Percentiles rank a stretch among this genome's conserved stretches.
These are phyloP conservation scores for Sebastes hubbsi DNA, from an alignment of 2,797 vertebrate species.

Conservation along the genomic window DNA sequence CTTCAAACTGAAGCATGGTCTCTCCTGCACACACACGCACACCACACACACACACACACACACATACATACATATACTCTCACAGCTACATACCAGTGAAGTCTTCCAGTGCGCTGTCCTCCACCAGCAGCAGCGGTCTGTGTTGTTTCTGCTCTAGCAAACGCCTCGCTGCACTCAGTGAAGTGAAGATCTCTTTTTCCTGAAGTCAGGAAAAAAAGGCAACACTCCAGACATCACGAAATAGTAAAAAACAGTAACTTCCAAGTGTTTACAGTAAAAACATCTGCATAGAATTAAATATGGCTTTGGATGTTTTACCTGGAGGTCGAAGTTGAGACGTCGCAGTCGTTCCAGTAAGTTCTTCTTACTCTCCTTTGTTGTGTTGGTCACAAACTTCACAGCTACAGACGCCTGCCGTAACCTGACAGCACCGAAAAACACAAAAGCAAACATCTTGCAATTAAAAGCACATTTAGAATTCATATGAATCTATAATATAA, in stretches of 20 bases:
- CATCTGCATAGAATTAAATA: background rate
- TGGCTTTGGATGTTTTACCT: slow-evolving; percentile 45
- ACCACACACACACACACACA: background rate
- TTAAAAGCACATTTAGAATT: background rate
- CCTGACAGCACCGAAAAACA: slow-evolving; percentile 66
- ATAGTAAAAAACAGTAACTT: background rate
- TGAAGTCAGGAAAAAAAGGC: slow-evolving; percentile 20
- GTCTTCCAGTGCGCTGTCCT: slow-evolving; percentile 90
- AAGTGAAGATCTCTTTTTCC: slow-evolving; percentile 95
- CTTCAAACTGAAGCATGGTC: background rate
- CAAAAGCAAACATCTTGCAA: background rate
- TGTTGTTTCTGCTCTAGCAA: slow-evolving; percentile 88
- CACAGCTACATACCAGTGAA: slow-evolving; percentile 84
- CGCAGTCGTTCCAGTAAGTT: slow-evolving; percentile 86
- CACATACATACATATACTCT: background rate
- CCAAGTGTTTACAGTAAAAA: background rate
- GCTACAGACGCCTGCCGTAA: slow-evolving; percentile 83
- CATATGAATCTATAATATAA: background rate
- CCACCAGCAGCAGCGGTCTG: slow-evolving; percentile 91
- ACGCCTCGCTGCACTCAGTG: slow-evolving; percentile 91
- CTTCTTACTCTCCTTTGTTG: slow-evolving; percentile 94
- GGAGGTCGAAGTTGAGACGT: slow-evolving; percentile 88
- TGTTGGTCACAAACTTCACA: slow-evolving; percentile 96
- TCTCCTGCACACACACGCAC: background rate
- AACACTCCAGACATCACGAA: background rate